Evolutionary conservation across 2,113 vertebrate species (phyloP), one percentile per base, ranked within the genome.

Genomic region (Caretta caretta): DNA sequence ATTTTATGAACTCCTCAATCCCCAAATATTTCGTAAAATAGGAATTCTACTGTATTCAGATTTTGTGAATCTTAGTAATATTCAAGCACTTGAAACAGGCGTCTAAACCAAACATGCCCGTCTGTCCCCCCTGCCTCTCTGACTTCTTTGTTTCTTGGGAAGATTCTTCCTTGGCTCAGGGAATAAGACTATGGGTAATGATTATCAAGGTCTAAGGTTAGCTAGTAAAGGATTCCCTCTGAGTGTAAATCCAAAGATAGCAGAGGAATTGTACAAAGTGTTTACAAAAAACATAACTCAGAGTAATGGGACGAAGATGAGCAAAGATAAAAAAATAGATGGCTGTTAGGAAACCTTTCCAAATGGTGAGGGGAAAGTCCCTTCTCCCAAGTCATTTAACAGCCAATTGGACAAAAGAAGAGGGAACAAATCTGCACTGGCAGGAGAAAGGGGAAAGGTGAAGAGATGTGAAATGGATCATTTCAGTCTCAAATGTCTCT

Each of bases 111-210:
- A 95, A 79, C 46, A 46, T 48, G 0, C 87, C 93, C 76, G 11
- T 69, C 48, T 79, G 31, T 80, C 25, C 8, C 42, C 42, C 3
- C 8, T 54, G 93, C 13, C 92, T 95, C 1, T 0, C 50, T 90
- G 54, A 54, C 25, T 54, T 92, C 20, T 95, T 90, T 69, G n/a
- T 22, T 93, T 49, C 20, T 50, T 25, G 92, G 84, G 50, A 53
- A 93, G 84, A 10, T 50, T 86, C 1, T 57, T 24, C 25, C 56
- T 88, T 78, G 56, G 10, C 46, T 54, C 53, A 62, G 29, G 2
- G 2, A 83, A 17, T 24, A 31, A 72, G 31, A 69, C 50, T 19
- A 80, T 0, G 86, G 48, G 8, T 13, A 91, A 29, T 0, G 0
- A 83, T 17, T 17, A 11, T 35, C 56, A 72, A 38, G 35, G 22